Percentiles rank a stretch among this genome's conserved stretches.
Conservation (phyloP, 92 coral and sea anemone genomes). For the Hydrozoanthus gracilis region DNA sequence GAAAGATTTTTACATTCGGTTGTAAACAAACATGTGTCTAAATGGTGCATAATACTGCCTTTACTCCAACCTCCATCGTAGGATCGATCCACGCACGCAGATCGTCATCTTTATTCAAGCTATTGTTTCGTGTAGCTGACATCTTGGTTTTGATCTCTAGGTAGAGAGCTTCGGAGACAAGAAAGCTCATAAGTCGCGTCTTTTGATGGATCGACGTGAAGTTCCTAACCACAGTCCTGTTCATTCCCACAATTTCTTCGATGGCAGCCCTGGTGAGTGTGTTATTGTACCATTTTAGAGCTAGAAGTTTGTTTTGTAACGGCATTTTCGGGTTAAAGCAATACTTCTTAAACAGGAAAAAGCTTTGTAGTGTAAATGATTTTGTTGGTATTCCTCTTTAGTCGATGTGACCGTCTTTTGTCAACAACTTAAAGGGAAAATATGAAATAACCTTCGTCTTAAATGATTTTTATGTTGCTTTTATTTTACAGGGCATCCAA, state of each 20-base stretch:
- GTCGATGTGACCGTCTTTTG: neutral
- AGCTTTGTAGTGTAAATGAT: neutral
- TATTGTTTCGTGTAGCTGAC: conserved; percentile 83
- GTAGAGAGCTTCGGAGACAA: conserved; percentile 56
- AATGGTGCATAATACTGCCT: conserved; percentile 78
- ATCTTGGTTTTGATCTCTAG: conserved; percentile 89
- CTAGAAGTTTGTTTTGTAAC: conserved; percentile 58
- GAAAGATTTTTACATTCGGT: conserved; percentile 72
- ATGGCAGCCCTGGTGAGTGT: conserved; percentile 92
- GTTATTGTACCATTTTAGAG: conserved; percentile 48
- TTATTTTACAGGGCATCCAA: conserved; percentile 85
- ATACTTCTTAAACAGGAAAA: conserved; percentile 61
- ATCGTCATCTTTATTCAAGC: conserved; percentile 79
- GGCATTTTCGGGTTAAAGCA: conserved; percentile 59
- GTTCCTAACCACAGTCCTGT: conserved; percentile 99
- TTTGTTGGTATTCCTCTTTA: conserved; percentile 37
- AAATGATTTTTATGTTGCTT: conserved; percentile 23
- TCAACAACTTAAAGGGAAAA: neutral
- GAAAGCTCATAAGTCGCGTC: conserved; percentile 21
- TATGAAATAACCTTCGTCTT: neutral
- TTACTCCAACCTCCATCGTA: conserved; percentile 80
- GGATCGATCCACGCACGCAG: conserved; percentile 86
- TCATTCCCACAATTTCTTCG: conserved; percentile 97
- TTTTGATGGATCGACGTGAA: conserved; percentile 95
- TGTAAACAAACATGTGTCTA: conserved; percentile 92